Evolutionary conservation across 1,140 invertebrate genomes (phyloP).

Genomic region (Leptinotarsa defecta): DNA sequence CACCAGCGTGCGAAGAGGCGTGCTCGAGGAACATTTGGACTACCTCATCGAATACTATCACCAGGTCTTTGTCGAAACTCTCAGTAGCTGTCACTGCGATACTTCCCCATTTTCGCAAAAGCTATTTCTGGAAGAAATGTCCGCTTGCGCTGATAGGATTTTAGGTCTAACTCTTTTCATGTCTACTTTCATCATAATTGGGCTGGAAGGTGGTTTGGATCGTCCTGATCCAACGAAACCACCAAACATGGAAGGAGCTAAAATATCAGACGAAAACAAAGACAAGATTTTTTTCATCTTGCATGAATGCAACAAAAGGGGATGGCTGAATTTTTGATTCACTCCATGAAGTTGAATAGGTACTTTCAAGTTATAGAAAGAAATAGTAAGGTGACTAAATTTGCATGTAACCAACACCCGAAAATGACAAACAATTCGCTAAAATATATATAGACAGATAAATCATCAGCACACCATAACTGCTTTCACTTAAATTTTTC

Average conservation of each 20-base stretch:
- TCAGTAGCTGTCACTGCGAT: conserved; percentile 28
- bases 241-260: not conserved
- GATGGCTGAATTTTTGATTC: conserved; percentile 4
- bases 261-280: conserved; percentile 4
- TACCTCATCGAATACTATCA: conserved; percentile 60
- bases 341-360: too few relatives aligned
- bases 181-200: not conserved
- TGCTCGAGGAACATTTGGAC: conserved; percentile 56
- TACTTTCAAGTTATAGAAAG: too few relatives aligned
- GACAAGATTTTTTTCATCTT: not conserved
- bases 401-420: too few relatives aligned
- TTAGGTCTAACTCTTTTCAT: not conserved
- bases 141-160: not conserved
- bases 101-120: conserved; percentile 25
- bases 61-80: conserved; percentile 52
- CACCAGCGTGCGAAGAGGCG: conserved; percentile 57
- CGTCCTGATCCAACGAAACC: not conserved
- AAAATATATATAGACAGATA: too few relatives aligned
- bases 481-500: too few relatives aligned
- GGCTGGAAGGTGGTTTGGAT: not conserved
- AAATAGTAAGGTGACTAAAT: too few relatives aligned
- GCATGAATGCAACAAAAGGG: not conserved
- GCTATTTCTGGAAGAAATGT: conserved; percentile 31
- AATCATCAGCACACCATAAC: too few relatives aligned
- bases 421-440: too few relatives aligned